A percentile compares a stretch with the other conserved stretches of the same genome.
Evolutionary conservation across 2,113 vertebrate genomes (phyloP).

Genomic region (Mormyrus lacerda): DNA sequence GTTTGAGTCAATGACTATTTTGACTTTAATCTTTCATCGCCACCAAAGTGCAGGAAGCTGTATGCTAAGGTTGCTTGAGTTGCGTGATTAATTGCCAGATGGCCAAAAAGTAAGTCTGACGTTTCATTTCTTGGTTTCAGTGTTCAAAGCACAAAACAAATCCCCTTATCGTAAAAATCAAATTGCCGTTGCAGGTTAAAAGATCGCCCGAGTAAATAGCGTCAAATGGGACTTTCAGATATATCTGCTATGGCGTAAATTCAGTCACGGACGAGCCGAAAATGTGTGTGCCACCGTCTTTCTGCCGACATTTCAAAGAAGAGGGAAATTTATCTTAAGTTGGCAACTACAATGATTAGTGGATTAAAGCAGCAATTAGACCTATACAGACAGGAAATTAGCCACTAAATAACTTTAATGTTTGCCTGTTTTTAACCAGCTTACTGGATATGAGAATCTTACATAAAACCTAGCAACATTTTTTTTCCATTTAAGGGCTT

Average conservation of each 20-base stretch:
- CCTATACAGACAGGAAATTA: not conserved
- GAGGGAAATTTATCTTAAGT: not conserved
- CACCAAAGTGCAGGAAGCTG: not conserved
- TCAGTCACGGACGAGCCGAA: not conserved
- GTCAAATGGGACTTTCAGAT: not conserved
- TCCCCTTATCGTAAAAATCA: not conserved
- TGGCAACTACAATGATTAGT: not conserved
- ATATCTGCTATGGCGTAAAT: not conserved
- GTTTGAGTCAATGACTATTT: not conserved
- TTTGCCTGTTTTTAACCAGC: not conserved
- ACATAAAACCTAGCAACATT: not conserved
- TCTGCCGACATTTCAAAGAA: not conserved
- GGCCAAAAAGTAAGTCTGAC: constrained; percentile 1
- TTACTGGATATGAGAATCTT: not conserved
- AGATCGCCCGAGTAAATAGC: not conserved
- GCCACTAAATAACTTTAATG: not conserved
- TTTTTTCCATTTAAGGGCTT: not conserved
- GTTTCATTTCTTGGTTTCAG: not conserved
- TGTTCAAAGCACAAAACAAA: not conserved
- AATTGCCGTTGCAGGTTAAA: not conserved
- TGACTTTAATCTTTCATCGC: not conserved
- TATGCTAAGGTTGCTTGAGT: not conserved
- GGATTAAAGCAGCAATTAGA: not conserved
- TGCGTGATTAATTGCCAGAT: constrained; percentile 5
- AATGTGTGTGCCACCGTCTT: not conserved